Base-by-base conservation (phyloP, 2,797 vertebrate genomes). In the Pangasius macronema region DNA sequence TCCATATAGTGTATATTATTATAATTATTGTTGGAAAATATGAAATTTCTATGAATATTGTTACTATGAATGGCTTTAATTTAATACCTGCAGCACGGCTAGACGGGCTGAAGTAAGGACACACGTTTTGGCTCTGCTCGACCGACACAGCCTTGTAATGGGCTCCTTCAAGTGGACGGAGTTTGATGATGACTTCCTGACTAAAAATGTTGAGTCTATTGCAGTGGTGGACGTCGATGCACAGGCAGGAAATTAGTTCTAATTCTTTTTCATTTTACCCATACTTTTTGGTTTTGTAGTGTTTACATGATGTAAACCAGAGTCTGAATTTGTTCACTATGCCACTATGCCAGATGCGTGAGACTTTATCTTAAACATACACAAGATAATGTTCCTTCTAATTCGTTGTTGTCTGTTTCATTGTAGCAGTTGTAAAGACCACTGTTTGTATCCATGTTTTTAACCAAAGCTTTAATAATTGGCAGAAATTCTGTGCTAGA, bases 91-190 rank as follows among this genome's bases (percentile, higher is more conserved):
- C 92, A 99, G 99, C 89, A 96, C 94, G 46, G 97, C 95, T 5
- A 97, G 96, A 90, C 92, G 91, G 86, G 94, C 97, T 86, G 98
- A 99, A 3, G 94, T 99, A 86, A 95, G 83, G 88, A 89, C 80
- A 27, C 95, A 94, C 13, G 95, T 98, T 36, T 86, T 96, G 82
- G 95, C 95, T 89, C 94, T 99, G 18, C 93, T 99, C 87, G 96
- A 95, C 86, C 95, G 97, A 36, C 98, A 99, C 89, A 96, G 94
- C 53, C 92, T 97, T 0, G 92, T 99, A 6, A 98, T 98, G 93
- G 97, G 97, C 10, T 96, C 97, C 91, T 98, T 96, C 94, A 96
- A 93, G 18, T 99, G 98, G 98, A 96, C 93, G 0, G 97, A 99
- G 70, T 99, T 99, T 89, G 99, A 99, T 70, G 97, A 99, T 0